These are phyloP conservation scores for Notoglanidium macrostoma DNA, from an alignment of 2,797 vertebrate species.

Conservation along the genomic window DNA sequence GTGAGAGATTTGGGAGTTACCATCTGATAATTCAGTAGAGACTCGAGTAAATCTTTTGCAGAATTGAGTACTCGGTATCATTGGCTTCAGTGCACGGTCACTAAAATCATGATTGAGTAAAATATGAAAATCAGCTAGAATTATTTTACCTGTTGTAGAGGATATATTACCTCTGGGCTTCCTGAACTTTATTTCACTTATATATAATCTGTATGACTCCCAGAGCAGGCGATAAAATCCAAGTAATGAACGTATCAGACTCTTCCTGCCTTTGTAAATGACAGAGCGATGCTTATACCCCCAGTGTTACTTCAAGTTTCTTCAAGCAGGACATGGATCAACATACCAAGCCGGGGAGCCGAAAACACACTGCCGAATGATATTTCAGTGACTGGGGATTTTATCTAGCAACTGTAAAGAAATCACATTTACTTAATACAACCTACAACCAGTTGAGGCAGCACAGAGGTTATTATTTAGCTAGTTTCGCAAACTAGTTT, in stretches of 20 bases:
- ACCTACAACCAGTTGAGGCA: no score
- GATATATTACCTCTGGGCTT: not conserved
- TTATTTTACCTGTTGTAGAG: not conserved
- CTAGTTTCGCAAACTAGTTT: not conserved
- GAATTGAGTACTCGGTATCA: not conserved
- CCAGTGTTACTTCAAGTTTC: not conserved
- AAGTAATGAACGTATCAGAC: not conserved
- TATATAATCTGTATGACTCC: not conserved
- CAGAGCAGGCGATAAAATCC: not conserved
- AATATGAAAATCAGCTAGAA: not conserved
- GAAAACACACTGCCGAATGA: not conserved
- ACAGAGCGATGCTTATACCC: no score
- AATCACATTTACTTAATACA: no score
- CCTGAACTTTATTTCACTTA: not conserved
- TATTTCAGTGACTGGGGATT: no score
- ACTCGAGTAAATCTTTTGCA: not conserved
- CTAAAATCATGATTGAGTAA: not conserved
- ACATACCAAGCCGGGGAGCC: no score
- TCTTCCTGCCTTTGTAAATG: not conserved
- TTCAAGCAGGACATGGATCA: not conserved
- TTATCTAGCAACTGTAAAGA: no score
- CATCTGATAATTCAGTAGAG: not conserved
- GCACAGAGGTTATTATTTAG: not conserved
- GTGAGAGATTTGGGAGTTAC: not conserved
- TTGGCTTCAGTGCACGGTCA: not conserved